Evolutionary conservation across 2,113 vertebrate genomes (phyloP), one percentile per base, ranked within the genome.

Genomic region (Hemiprocne comata): DNA sequence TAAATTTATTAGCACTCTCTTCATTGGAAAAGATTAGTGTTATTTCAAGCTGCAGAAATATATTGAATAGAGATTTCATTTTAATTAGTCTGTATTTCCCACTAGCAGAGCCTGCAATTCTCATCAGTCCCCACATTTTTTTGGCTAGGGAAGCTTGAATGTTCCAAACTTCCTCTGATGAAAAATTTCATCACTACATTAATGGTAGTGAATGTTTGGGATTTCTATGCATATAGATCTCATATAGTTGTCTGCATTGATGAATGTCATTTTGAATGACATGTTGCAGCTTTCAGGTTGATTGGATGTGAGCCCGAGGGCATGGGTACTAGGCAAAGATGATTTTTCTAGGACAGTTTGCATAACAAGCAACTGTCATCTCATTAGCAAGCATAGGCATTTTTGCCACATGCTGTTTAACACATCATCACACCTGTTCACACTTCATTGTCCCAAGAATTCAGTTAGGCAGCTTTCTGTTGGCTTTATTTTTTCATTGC

Each of bases 401-500:
- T 92, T 96, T 96, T 95, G 85, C 90, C 87, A 93, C 91, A 85
- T 91, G 85, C 91, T 97, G 91, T 96, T 98, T 97, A 97, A 96
- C 95, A 88, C 55, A 92, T 95, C 95, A 91, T 93, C 64, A 55
- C 88, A 97, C 91, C 94, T 96, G 89, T 95, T 97, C 93, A 89
- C 91, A 91, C 79, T 94, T 95, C 92, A 88, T 93, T 94, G 90
- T 95, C 93, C 92, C 70, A 85, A 70, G 77, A 82, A 94, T 91
- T 93, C 78, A 66, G 89, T 74, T 84, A 90, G 57, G 62, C 83
- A 92, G 73, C 31, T 79, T 89, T 89, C 44, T 83, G 44, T 78
- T 91, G 42, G 28, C 28, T 86, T 79, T 90, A 87, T 90, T 91
- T 91, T 87, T 93, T 54, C 17, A 33, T 88, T 80, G 53, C 28